These are phyloP conservation scores for Drosophila sp. DNA, from an alignment of 1,140 invertebrate genomes.

Conservation along the genomic window DNA sequence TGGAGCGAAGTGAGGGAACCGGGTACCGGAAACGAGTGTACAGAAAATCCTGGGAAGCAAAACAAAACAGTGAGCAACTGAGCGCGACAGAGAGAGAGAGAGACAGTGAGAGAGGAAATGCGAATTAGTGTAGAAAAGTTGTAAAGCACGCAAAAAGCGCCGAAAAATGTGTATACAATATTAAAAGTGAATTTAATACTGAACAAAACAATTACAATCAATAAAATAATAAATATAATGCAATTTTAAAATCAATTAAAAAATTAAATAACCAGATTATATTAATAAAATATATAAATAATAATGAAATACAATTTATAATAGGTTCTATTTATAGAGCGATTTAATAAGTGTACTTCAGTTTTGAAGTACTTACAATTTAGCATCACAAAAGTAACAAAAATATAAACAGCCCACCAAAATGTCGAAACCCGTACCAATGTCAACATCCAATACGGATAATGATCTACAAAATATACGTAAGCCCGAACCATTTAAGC, in stretches of 20 bases:
- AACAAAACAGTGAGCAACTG: conserved; percentile 38
- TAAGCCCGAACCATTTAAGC: conserved; percentile 68
- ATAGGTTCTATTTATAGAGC: neutral
- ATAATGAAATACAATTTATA: neutral
- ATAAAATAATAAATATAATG: neutral
- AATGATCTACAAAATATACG: conserved; percentile 63
- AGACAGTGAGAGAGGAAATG: conserved; percentile 13
- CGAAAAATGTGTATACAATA: conserved; percentile 15
- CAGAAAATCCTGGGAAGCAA: conserved; percentile 33
- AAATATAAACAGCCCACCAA: conserved; percentile 48
- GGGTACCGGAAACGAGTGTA: conserved; percentile 32
- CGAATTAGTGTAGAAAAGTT: conserved; percentile 42
- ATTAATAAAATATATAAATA: neutral
- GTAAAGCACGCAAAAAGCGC: conserved; percentile 27
- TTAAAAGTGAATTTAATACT: neutral
- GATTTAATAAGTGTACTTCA: neutral
- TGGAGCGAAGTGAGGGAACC: neutral
- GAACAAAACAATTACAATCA: neutral
- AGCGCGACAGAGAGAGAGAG: conserved; percentile 21
- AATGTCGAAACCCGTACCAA: conserved; percentile 78
- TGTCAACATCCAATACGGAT: conserved; percentile 65
- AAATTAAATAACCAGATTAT: neutral
- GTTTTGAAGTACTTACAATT: conserved; percentile 22
- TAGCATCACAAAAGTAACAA: conserved; percentile 9
- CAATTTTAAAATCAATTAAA: neutral